Base-by-base conservation (phyloP, 2,888 invertebrate genomes). In the Cataglyphis albicans region DNA sequence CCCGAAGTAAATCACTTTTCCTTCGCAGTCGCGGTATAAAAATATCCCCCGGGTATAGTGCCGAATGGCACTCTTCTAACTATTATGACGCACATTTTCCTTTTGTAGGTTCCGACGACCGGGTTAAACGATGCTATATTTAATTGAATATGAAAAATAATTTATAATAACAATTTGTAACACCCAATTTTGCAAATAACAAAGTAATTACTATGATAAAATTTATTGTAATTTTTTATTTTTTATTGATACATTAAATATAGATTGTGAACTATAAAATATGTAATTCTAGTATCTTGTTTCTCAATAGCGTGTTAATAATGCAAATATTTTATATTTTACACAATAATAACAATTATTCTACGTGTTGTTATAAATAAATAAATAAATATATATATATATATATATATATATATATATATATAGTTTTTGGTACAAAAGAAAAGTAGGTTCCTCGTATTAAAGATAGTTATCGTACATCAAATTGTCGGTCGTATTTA, bases 1-100 rank as follows among this genome's bases (percentile, higher is more conserved):
- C 55, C 44, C 81, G 10, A 68, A 78, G 65, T 82, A 78, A 82
- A 82, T 82, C 73, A 78, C 78, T 84, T 82, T 82, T 57, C 21
- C 75, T 55, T 72, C 41, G 57, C 35, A 18, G n/a, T 15, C 29
- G 18, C 55, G 38, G 35, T 67, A 65, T 38, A 76, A 65, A n/a
- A 65, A 25, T 38, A 65, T 25, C 52, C 75, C 67, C 38, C 38
- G 67, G 44, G 74, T n/a, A 55, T 29, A 57, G 25, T 29, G n/a
- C 10, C 44, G 59, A 59, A 70, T 70, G 44, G 76, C 76, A 70
- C 52, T 41, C 15, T 29, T 55, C n/a, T 29, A 35, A 12, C 55
- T 25, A 41, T 76, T 76, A 76, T 76, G 48, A 64, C 52, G 52
- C 48, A 52, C 35, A 25, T 18, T 64, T 21, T 75, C 18, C 29